Evolutionary conservation across 2,113 vertebrate genomes (phyloP).

Genomic region (Himantopus leucocephalus): DNA sequence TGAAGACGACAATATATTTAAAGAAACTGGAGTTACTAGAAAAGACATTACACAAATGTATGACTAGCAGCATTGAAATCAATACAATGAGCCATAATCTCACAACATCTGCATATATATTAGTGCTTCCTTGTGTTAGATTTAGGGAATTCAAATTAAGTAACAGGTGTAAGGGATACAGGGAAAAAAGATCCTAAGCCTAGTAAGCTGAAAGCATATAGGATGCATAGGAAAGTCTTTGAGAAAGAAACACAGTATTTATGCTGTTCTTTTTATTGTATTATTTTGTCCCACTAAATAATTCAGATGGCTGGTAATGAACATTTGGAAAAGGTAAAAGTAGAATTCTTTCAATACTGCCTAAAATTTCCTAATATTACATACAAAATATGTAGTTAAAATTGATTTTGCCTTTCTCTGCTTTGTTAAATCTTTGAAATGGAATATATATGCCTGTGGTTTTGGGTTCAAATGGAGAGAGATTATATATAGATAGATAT

Average conservation of each 20-base stretch:
- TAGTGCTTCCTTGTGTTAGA: neutral
- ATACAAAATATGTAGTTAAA: neutral
- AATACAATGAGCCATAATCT: neutral
- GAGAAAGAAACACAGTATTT: neutral
- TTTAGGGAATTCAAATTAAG: neutral
- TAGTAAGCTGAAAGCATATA: neutral
- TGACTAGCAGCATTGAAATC: neutral
- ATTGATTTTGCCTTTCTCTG: neutral
- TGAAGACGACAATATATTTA: neutral
- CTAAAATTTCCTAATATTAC: neutral
- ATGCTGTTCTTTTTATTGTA: neutral
- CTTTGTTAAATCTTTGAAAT: neutral
- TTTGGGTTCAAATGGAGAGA: neutral
- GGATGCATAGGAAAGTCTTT: neutral
- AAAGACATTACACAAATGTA: neutral
- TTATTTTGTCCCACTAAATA: neutral
- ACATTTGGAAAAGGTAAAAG: neutral
- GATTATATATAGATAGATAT: neutral
- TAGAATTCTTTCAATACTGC: neutral
- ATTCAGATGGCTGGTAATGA: neutral
- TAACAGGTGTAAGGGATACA: neutral
- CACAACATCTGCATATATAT: neutral
- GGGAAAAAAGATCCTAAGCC: neutral
- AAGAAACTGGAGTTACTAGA: neutral
- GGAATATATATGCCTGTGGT: neutral